These are phyloP conservation scores for Suillia variegata DNA, from an alignment of 2,888 invertebrate genomes.

Conservation along the genomic window DNA sequence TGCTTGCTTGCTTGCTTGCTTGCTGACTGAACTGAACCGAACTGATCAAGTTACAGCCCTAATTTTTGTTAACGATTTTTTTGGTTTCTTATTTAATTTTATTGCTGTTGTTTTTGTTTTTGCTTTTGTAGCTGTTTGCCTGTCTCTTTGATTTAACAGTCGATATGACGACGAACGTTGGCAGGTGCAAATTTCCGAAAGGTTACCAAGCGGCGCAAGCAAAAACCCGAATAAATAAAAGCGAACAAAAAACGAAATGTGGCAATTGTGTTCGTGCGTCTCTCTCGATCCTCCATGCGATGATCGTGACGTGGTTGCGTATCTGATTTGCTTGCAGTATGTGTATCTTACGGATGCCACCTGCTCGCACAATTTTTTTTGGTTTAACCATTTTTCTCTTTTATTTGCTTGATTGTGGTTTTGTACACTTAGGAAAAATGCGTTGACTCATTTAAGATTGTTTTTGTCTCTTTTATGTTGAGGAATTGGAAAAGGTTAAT, in stretches of 20 bases:
- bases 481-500: no score
- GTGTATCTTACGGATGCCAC: background rate
- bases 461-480: no score
- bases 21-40: no score
- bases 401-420: no score
- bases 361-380: background rate
- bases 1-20: no score
- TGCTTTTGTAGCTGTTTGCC: background rate
- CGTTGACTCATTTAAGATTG: no score
- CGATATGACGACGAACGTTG: slow-evolving; percentile 17
- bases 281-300: background rate
- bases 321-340: slow-evolving; percentile 5
- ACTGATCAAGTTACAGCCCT: slow-evolving; percentile 4
- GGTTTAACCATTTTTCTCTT: no score
- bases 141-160: slow-evolving; percentile 42
- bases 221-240: background rate
- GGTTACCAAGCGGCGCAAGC: background rate
- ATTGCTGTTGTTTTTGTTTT: slow-evolving; percentile 19
- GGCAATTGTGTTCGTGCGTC: slow-evolving; percentile 1
- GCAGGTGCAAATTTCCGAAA: slow-evolving; percentile 43
- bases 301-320: background rate
- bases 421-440: no score
- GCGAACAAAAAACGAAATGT: background rate
- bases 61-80: slow-evolving; percentile 26
- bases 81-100: no score